A percentile compares a stretch with the other conserved stretches of the same genome.
Conservation (phyloP, 1,140 invertebrate species). For the Diorhabda carinulata region DNA sequence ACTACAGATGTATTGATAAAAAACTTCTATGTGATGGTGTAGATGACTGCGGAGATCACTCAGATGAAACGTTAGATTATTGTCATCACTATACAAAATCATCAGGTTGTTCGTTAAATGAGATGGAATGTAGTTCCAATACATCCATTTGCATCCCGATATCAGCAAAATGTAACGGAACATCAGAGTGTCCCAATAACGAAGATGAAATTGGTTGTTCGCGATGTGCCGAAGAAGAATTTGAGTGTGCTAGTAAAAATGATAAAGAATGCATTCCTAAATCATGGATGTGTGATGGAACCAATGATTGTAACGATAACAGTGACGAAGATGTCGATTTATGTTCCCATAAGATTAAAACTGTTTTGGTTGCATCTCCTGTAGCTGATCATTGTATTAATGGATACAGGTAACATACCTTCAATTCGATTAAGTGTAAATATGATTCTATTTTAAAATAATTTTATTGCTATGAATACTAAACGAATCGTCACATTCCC, state of each 20-base stretch:
- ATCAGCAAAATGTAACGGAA: conserved; percentile 44
- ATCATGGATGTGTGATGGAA: conserved; percentile 64
- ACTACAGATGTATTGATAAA: conserved; percentile 49
- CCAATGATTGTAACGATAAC: conserved; percentile 61
- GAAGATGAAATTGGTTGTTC: conserved; percentile 60
- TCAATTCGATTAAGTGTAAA: not conserved
- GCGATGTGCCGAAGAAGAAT: conserved; percentile 51
- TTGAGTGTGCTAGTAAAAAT: conserved; percentile 52
- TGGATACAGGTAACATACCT: conserved; percentile 52
- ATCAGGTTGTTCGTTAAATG: conserved; percentile 24
- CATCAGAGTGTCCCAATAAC: conserved; percentile 65
- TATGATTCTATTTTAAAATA: too few species aligned
- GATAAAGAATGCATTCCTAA: conserved; percentile 53
- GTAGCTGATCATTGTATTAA: conserved; percentile 45
- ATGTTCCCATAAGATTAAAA: conserved; percentile 42
- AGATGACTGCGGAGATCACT: conserved; percentile 53
- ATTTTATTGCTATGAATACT: too few species aligned
- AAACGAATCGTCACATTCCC: too few species aligned
- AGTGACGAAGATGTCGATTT: conserved; percentile 59
- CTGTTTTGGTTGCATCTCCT: not conserved
- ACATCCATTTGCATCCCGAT: conserved; percentile 52
- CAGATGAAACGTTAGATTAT: conserved; percentile 50
- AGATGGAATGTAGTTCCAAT: conserved; percentile 58
- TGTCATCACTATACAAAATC: not conserved
- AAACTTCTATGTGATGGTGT: conserved; percentile 49